Percentiles rank a stretch among this genome's conserved stretches.
These are phyloP conservation scores for Gouania willdenowi DNA, from an alignment of 2,797 vertebrate genomes.

Conservation along the genomic window DNA sequence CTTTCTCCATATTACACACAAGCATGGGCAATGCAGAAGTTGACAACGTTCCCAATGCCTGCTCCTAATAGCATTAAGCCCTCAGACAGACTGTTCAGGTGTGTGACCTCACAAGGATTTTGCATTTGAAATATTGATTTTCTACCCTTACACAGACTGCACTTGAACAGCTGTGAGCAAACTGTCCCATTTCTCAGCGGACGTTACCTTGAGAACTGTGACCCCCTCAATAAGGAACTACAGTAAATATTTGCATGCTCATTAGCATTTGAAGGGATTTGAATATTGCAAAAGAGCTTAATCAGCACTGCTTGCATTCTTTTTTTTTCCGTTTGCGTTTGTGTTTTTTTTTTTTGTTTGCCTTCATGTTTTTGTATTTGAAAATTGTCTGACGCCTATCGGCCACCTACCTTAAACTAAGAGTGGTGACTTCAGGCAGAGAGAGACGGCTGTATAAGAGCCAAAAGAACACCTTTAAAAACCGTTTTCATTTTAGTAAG, in stretches of 20 bases:
- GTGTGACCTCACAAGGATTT: conserved; percentile 23
- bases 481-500: no score
- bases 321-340: no score
- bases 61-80: conserved; percentile 28
- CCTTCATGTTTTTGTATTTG: no score
- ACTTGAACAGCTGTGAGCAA: conserved; percentile 11
- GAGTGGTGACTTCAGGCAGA: no score
- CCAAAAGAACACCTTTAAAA: no score
- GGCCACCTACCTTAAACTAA: no score
- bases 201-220: conserved; percentile 21
- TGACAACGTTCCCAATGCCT: no score
- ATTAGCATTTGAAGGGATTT: conserved; percentile 43
- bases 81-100: conserved; percentile 16
- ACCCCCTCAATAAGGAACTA: conserved; percentile 41
- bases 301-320: conserved; percentile 18
- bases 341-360: no score
- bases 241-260: conserved; percentile 63
- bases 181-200: conserved; percentile 14
- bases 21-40: no score
- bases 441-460: no score
- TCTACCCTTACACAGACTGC: conserved; percentile 24
- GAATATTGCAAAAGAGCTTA: conserved; percentile 25
- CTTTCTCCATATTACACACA: no score
- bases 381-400: no score
- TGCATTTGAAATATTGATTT: conserved; percentile 44